Base-by-base conservation (phyloP, 2,113 vertebrate species). In the Hemichromis elongatus region DNA sequence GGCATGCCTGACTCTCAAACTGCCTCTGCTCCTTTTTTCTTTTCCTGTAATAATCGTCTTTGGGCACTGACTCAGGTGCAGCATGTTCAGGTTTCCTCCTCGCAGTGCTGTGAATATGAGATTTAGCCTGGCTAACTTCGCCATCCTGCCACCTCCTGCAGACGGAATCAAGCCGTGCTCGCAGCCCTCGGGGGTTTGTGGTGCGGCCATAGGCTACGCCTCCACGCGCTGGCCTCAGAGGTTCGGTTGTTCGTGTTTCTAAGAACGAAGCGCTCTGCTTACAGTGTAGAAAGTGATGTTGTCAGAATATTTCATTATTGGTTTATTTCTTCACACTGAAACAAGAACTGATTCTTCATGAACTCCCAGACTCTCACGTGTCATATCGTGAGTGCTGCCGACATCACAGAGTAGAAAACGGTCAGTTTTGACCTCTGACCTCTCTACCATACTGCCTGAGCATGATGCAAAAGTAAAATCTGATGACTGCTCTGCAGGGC, bases 221-320 rank as follows among this genome's bases (percentile, higher is more conserved):
- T 45, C 37, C 0, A 0, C 6, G 0, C 2, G 4, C 61, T 0
- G 19, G 37, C 21, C 26, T 45, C 13, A 70, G 66, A 26, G 0
- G 5, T 14, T 66, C 5, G 3, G 61, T 35, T 40, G 18, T 56
- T 59, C 18, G 16, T 30, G 56, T 42, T 68, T 37, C 30, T 61
- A 30, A 35, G 30, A 0, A 37, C 10, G 33, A 18, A 5, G 8
- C 28, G 28, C 28, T 59, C 56, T 12, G 59, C 35, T 37, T 63
- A 37, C 10, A 24, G 53, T 55, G 21, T 55, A 24, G 35, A 68
- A 4, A 68, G 1, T 1, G 2, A 40, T 14, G 33, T 40, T 40
- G 14, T 63, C 33, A 40, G 19, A 40, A 40, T 5, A 1, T 37
- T 56, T 24, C 24, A 28, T 7, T 24, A 12, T 2, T 24, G 33